phyloP scores from a whole-genome alignment of 2,113 vertebrate species.

The Sinocyclocheilus anshuiensis region DNA sequence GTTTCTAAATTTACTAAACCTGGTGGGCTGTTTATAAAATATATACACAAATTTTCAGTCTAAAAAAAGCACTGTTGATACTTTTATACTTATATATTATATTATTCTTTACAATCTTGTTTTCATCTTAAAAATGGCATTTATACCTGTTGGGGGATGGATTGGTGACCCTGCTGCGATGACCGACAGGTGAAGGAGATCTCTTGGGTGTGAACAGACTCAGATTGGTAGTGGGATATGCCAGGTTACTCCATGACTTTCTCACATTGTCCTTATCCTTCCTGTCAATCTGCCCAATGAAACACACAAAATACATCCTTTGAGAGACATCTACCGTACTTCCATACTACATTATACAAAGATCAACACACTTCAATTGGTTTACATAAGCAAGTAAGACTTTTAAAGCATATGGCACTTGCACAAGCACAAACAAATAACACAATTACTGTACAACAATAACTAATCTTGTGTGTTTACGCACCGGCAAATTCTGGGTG shows the following conservation, averaged over 20 bases:
- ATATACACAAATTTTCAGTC: too few species aligned
- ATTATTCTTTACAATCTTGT: too few species aligned
- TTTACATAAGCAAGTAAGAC: not conserved
- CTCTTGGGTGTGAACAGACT: conserved; percentile 70
- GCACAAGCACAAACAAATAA: conserved; percentile 10
- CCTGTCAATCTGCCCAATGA: conserved; percentile 69
- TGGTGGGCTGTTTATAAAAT: too few species aligned
- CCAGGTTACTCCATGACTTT: conserved; percentile 82
- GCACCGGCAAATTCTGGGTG: conserved; percentile 67
- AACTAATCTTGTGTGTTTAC: not conserved
- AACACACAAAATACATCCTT: not conserved
- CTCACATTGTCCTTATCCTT: conserved; percentile 77
- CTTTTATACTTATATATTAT: too few species aligned
- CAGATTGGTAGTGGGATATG: conserved; percentile 71
- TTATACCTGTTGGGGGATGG: conserved; percentile 84
- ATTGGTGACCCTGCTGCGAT: conserved; percentile 77
- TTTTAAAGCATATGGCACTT: not conserved
- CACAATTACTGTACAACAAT: not conserved
- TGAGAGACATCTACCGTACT: not conserved
- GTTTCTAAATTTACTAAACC: too few species aligned
- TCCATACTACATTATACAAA: not conserved
- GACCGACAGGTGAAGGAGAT: conserved; percentile 78
- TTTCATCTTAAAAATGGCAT: not conserved
- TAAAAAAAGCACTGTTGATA: too few species aligned
- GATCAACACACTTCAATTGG: not conserved